Percentiles rank a stretch among this genome's conserved stretches.
Conservation (phyloP, 1,140 invertebrate species). For the Hormaphis cornu region DNA sequence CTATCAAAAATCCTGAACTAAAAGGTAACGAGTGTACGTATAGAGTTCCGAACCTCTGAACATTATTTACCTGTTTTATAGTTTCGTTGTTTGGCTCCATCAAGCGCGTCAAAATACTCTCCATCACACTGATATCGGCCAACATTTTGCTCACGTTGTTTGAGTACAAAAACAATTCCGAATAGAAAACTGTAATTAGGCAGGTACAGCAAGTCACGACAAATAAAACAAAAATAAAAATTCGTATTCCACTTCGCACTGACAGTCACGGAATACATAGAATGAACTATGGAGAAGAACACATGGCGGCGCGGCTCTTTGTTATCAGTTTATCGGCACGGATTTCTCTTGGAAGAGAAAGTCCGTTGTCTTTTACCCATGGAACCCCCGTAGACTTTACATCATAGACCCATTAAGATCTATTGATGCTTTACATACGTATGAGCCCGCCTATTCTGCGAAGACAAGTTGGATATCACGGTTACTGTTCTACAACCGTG, state of each 20-base stretch:
- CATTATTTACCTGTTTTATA: conserved; percentile 1
- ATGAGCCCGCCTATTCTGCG: too few species aligned
- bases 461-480: too few species aligned
- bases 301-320: background rate
- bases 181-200: too few species aligned
- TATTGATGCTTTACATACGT: too few species aligned
- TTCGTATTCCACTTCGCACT: background rate
- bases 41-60: too few species aligned
- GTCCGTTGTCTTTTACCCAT: too few species aligned
- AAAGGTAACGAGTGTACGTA: too few species aligned
- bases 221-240: background rate
- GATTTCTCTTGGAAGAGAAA: too few species aligned
- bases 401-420: too few species aligned
- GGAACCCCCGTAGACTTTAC: too few species aligned
- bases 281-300: background rate
- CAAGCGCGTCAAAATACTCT: background rate
- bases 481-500: too few species aligned
- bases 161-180: background rate
- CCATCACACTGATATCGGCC: background rate
- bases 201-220: too few species aligned
- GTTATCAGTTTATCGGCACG: background rate
- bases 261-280: background rate
- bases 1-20: background rate
- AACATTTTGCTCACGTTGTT: background rate
- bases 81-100: background rate